These are phyloP conservation scores for Anarhynchus alexandrinus DNA, from an alignment of 2,113 vertebrate genomes.

Conservation along the genomic window DNA sequence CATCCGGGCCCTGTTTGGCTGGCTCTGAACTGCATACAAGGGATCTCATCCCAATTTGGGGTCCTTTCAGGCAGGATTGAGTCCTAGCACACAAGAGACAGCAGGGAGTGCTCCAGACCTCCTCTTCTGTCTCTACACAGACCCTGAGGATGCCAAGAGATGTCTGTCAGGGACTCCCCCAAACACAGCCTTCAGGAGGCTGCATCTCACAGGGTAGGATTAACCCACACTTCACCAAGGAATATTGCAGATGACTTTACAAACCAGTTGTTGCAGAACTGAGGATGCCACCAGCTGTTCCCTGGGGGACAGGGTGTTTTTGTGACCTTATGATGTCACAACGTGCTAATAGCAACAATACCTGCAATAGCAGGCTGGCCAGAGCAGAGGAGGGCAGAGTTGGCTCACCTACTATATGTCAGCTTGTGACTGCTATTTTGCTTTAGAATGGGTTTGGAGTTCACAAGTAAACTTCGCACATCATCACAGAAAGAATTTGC, in stretches of 20 bases:
- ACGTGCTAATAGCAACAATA: accelerated
- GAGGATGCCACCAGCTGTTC: background rate
- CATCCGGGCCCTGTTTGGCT: background rate
- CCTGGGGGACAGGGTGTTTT: background rate
- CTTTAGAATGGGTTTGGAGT: background rate
- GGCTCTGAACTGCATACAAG: background rate
- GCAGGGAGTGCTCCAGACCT: background rate
- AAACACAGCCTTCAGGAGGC: background rate
- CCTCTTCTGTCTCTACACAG: background rate
- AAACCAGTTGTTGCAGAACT: background rate
- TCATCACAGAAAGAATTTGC: background rate
- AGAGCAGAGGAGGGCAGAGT: background rate
- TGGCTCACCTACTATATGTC: background rate
- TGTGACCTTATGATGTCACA: background rate
- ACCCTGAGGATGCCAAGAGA: background rate
- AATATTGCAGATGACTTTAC: background rate
- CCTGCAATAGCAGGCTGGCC: background rate
- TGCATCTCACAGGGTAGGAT: background rate
- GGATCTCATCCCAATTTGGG: background rate
- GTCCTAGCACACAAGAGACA: background rate
- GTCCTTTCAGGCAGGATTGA: background rate
- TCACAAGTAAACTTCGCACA: background rate
- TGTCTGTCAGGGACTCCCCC: background rate
- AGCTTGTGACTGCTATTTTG: background rate
- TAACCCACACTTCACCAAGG: background rate